These are phyloP conservation scores for Rhynchophorus ferrugineus DNA, from an alignment of 1,140 invertebrate genomes.

Conservation along the genomic window DNA sequence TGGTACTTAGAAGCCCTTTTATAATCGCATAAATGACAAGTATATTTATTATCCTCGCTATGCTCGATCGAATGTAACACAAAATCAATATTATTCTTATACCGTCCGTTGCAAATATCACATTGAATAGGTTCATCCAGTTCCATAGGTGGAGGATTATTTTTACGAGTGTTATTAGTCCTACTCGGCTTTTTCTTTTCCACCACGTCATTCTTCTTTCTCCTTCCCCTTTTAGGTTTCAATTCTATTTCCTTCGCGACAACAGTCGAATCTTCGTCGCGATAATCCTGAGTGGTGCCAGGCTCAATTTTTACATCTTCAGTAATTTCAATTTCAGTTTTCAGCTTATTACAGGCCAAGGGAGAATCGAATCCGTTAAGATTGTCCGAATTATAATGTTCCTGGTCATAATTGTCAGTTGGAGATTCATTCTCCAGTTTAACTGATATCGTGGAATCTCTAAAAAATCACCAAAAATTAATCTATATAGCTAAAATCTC, in stretches of 20 bases:
- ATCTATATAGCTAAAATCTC: too few species aligned
- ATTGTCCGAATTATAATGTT: constrained; percentile 8
- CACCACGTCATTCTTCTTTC: background rate
- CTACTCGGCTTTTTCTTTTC: constrained; percentile 17
- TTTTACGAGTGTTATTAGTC: constrained; percentile 15
- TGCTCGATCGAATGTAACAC: constrained; percentile 36
- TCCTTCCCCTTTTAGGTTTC: background rate
- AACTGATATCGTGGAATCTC: constrained; percentile 26
- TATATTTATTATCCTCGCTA: constrained; percentile 35
- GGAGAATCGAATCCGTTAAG: constrained; percentile 5
- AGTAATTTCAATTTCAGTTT: constrained; percentile 10
- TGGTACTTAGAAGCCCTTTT: constrained; percentile 41
- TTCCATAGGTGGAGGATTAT: constrained; percentile 46
- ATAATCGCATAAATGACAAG: constrained; percentile 42
- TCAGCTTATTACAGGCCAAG: constrained; percentile 5
- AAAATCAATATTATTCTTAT: constrained; percentile 31
- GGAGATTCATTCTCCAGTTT: constrained; percentile 15
- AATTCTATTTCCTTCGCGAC: too few species aligned
- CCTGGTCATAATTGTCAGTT: background rate
- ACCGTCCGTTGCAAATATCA: constrained; percentile 33
- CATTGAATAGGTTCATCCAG: constrained; percentile 33
- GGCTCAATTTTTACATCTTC: background rate
- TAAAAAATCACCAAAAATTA: constrained; percentile 11
- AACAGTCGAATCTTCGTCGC: too few species aligned
- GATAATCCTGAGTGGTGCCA: too few species aligned